These are phyloP conservation scores for Macquaria ambigua DNA, from an alignment of 2,113 vertebrate genomes.

Conservation along the genomic window DNA sequence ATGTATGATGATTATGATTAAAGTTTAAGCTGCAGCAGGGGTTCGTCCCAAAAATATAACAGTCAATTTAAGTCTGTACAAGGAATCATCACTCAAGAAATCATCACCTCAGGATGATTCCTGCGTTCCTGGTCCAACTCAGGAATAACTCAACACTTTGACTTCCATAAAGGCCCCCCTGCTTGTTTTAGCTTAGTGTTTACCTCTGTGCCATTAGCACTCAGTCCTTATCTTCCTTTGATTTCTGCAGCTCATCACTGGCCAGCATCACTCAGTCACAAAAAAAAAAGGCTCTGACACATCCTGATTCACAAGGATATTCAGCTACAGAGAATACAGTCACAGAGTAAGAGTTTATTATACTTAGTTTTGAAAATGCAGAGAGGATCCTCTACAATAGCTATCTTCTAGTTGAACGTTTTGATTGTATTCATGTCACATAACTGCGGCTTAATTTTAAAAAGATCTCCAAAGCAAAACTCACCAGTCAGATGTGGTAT, in stretches of 20 bases:
- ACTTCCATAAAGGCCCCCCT: slow-evolving; percentile 34
- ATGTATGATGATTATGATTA: slow-evolving; percentile 6
- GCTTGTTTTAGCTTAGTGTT: slow-evolving; percentile 32
- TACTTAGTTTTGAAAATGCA: slow-evolving; percentile 39
- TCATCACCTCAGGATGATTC: neutral
- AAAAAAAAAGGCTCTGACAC: slow-evolving; percentile 25
- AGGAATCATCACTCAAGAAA: neutral
- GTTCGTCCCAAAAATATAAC: neutral
- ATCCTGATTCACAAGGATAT: slow-evolving; percentile 35
- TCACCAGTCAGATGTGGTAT: slow-evolving; percentile 77
- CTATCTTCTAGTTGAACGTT: neutral
- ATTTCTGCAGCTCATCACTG: slow-evolving; percentile 59
- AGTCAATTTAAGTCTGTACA: neutral
- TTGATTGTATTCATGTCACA: slow-evolving; percentile 12
- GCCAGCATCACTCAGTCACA: slow-evolving; percentile 39
- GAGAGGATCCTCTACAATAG: slow-evolving; percentile 13
- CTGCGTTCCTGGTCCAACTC: neutral
- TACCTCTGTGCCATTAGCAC: slow-evolving; percentile 50
- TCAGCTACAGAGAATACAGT: neutral
- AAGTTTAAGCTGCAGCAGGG: slow-evolving; percentile 54
- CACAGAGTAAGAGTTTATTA: slow-evolving; percentile 1
- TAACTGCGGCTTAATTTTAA: slow-evolving; percentile 1
- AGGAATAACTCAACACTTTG: slow-evolving; percentile 9
- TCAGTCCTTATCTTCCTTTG: slow-evolving; percentile 57
- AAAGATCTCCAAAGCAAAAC: slow-evolving; percentile 46